These are phyloP conservation scores for Sycophaga agraensis DNA, from an alignment of 1,140 invertebrate genomes.

Conservation along the genomic window DNA sequence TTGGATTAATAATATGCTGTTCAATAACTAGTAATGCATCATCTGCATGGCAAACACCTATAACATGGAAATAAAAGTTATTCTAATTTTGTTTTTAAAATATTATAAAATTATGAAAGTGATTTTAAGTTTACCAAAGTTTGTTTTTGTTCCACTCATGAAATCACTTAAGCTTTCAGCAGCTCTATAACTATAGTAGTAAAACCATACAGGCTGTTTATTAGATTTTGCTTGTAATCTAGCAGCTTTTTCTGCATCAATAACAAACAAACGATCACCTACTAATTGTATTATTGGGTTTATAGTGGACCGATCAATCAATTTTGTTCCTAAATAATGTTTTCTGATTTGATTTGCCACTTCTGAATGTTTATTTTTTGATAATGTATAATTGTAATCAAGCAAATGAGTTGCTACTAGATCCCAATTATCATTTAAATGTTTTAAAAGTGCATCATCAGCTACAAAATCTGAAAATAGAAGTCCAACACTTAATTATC, in stretches of 20 bases:
- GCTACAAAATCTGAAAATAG: conserved; percentile 56
- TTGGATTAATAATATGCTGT: conserved; percentile 40
- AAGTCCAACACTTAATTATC: not conserved
- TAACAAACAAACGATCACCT: conserved; percentile 63
- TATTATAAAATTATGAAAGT: not conserved
- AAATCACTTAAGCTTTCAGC: conserved; percentile 58
- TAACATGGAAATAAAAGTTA: not conserved
- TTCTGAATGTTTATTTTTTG: conserved; percentile 46
- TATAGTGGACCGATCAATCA: conserved; percentile 43
- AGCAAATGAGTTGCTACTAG: conserved; percentile 61
- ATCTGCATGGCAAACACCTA: conserved; percentile 65
- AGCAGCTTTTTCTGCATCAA: conserved; percentile 60
- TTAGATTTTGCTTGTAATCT: conserved; percentile 59
- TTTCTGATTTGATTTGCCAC: conserved; percentile 60
- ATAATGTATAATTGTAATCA: conserved; percentile 65
- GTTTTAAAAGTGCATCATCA: conserved; percentile 49
- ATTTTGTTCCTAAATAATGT: conserved; percentile 60
- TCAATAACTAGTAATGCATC: conserved; percentile 56
- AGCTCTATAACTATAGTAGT: conserved; percentile 61
- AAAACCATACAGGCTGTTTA: conserved; percentile 63
- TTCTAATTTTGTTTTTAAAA: not conserved
- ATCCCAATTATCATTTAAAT: conserved; percentile 63
- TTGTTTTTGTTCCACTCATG: conserved; percentile 50
- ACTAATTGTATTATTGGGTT: conserved; percentile 54
- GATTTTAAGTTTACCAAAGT: conserved; percentile 60